phyloP scores from a whole-genome alignment of 1,140 invertebrate species.

The Leptinotarsa defecta region DNA sequence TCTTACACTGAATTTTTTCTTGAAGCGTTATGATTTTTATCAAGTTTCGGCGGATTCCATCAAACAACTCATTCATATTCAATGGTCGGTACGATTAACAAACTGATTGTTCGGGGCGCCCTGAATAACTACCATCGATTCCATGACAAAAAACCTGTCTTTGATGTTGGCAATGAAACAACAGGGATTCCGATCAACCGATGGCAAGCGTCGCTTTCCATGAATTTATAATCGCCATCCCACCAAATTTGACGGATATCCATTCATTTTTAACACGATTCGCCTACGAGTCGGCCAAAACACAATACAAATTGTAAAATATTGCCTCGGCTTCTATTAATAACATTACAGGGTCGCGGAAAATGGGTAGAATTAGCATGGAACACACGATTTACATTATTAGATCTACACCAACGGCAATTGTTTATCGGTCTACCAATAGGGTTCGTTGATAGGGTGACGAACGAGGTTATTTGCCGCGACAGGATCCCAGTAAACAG shows the following conservation, averaged over 20 bases:
- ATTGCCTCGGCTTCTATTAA: conserved; percentile 11
- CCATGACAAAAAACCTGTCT: too few species aligned
- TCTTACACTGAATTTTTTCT: too few species aligned
- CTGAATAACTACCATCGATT: too few species aligned
- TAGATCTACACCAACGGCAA: conserved; percentile 14
- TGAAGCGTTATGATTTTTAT: too few species aligned
- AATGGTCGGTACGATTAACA: too few species aligned
- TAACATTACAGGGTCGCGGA: conserved; percentile 17
- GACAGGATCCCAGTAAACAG: too few species aligned
- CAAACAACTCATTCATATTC: too few species aligned
- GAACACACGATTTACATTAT: conserved; percentile 17
- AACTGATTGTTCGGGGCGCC: too few species aligned
- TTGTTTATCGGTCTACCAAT: conserved; percentile 21
- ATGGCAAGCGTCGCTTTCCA: background rate
- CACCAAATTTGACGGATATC: background rate
- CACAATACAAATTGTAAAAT: conserved; percentile 13
- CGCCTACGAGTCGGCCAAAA: background rate
- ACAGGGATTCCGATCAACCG: background rate
- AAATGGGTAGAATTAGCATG: conserved; percentile 24
- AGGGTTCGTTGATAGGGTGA: background rate
- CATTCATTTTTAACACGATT: background rate
- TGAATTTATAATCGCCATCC: background rate
- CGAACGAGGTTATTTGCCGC: background rate
- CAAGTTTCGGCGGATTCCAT: too few species aligned
- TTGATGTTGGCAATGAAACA: background rate